Evolutionary conservation across 2,797 vertebrate species (phyloP), one percentile per base, ranked within the genome.

Genomic region (Galaxias olidus): DNA sequence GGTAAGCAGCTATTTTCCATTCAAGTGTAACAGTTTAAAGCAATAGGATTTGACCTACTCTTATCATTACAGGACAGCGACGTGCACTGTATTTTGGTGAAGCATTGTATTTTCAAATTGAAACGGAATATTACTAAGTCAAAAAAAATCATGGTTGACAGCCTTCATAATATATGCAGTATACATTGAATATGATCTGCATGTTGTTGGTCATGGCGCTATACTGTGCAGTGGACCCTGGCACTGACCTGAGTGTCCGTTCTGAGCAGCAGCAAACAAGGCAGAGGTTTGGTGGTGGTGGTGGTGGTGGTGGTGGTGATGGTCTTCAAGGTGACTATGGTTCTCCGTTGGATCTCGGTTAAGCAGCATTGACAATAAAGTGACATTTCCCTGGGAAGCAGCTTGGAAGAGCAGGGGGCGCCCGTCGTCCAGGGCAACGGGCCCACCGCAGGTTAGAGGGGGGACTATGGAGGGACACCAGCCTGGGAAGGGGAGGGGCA

Each of bases 311-410:
- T 19, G 48, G 1, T 75, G 63, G 73, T 77, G 73, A 6, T 30
- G 59, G 46, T 50, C 91, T 87, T 85, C 91, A 85, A 86, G 90
- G 81, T 91, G 87, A 50, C 46, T 40, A 90, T 89, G 90, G 88
- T 93, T 88, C 84, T 94, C 92, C 91, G 93, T 93, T 92, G 92
- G 93, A 94, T 96, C 94, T 94, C 94, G 96, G 94, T 96, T 96
- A 97, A 99, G 97, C 97, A 98, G 97, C 97, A 97, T 96, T 95
- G 96, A 98, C 94, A 98, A 94, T 98, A 98, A 98, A 98, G 97
- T 98, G 97, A 97, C 96, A 93, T 98, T 98, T 98, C 96, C 97
- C 97, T 99, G 97, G 97, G 96, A 95, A 96, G 96, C 97, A 98
- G 96, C 97, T 95, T 98, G 96, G 91, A 98, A 95, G 93, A 97